Base-by-base conservation (phyloP, 1,140 invertebrate species). In the Rhopalosiphum maidis region DNA sequence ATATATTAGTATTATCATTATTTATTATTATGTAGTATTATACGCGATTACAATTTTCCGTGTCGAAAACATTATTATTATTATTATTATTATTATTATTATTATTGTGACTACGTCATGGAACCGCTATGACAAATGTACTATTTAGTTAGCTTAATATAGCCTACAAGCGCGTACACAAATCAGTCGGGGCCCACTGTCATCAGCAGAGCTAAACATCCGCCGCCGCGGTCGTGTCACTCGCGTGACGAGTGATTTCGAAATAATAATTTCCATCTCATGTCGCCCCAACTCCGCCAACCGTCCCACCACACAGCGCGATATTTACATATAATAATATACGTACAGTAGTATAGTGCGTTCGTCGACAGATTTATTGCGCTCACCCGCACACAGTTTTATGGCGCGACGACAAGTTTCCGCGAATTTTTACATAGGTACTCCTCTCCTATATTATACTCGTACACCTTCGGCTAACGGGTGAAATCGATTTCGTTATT, bases 121-220 rank as follows among this genome's bases (percentile, higher is more conserved):
- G 7, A n/a, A 48, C 87, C 18, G n/a, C 30, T 21, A 35, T 91
- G 89, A 90, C 89, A 68, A 90, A 55, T 46, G n/a, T 77, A 77
- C 60, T 77, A 77, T 77, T 77, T 77, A n/a, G n/a, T 23, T 83
- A 23, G 41, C 30, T 46, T 46, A 92, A 55, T 85, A 92, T 82
- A 92, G 48, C 68, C 43, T 18, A 48, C 68, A 25, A 37, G 30
- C 68, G 15, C 41, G n/a, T 54, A 18, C 90, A 91, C 90, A 82
- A 48, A 91, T 83, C 91, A 51, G 30, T 77, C 22, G 37, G 91
- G 8, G 48, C 25, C 35, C 82, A 51, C 91, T 92, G 91, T 92
- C 91, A 92, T 85, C 82, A 43, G 91, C 91, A 92, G 91, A 92
- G 91, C 91, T 92, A 92, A 92, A 85, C 91, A 83, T 92, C 35